phyloP scores from a whole-genome alignment of 1,140 invertebrate species.

The Reticulitermes speratus region DNA sequence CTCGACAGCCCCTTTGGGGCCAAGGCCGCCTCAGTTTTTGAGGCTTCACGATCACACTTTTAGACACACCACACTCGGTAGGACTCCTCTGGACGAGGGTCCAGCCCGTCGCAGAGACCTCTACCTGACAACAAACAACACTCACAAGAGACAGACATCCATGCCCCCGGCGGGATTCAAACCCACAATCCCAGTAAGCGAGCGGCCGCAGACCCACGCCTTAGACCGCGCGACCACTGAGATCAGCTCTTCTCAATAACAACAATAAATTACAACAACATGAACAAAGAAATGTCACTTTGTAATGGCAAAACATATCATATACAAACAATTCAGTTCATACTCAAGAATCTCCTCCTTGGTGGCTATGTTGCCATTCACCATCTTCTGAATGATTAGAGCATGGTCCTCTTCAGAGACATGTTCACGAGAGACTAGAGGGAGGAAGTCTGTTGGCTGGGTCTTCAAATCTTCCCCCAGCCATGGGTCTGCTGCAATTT shows the following conservation, averaged over 20 bases:
- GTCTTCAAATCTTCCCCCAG: conserved; percentile 54
- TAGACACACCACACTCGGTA: no score
- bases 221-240: no score
- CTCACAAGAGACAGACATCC: no score
- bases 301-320: neutral
- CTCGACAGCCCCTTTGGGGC: no score
- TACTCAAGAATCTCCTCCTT: conserved; percentile 91
- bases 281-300: neutral
- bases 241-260: neutral
- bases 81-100: no score
- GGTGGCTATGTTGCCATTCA: conserved; percentile 89
- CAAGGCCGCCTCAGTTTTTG: no score
- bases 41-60: no score
- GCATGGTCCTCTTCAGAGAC: conserved; percentile 90
- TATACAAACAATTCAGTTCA: conserved; percentile 40
- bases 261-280: neutral
- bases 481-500: conserved; percentile 91
- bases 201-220: no score
- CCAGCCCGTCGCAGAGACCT: no score
- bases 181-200: no score
- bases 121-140: no score
- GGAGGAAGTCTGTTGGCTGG: conserved; percentile 53
- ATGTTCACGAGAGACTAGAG: conserved; percentile 79
- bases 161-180: no score
- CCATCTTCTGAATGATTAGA: conserved; percentile 93